Evolutionary conservation across 2,797 vertebrate genomes (phyloP), one percentile per base, ranked within the genome.

Genomic region (Alectoris magna): DNA sequence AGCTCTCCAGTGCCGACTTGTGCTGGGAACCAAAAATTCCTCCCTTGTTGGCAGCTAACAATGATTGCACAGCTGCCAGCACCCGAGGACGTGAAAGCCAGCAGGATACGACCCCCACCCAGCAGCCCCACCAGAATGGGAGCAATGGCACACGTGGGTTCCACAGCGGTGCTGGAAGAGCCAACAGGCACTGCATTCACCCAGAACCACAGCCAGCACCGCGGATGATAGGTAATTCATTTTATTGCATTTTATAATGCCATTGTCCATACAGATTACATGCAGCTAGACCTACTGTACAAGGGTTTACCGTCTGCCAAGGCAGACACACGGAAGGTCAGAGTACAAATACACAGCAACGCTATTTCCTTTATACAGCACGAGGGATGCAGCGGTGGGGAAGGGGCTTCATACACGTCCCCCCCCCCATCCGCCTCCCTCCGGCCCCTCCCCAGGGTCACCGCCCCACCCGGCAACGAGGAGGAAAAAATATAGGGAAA

Each of bases 191-290:
- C 41, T 3, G 3, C 2, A 6, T n/a, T 12, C 15, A 11, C 3
- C 66, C 41, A 34, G 0, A 39, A 66, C 10, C 12, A 4, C 2
- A 90, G 58, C 19, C 83, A 29, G 69, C 85, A 92, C 71, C 46
- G 87, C 90, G 41, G 88, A 49, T 36, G 34, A 70, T 98, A 98
- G 98, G 98, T 98, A 97, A 98, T 98, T 98, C 98, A 98, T 98
- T 99, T 99, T 98, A 98, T 98, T 98, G 98, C 98, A 98, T 98
- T 98, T 98, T 98, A 99, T 99, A 98, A 98, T 98, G 98, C 98
- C 97, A 94, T 98, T 98, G 98, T 99, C 98, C 98, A 98, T 98
- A 98, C 98, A 98, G 98, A 98, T 98, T 98, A 98, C 98, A 98
- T 98, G 98, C 98, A 99, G 98, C 98, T 98, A 98, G 98, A 98